phyloP scores from a whole-genome alignment of 1,140 invertebrate genomes.

The Pseudomyrmex concolor region DNA sequence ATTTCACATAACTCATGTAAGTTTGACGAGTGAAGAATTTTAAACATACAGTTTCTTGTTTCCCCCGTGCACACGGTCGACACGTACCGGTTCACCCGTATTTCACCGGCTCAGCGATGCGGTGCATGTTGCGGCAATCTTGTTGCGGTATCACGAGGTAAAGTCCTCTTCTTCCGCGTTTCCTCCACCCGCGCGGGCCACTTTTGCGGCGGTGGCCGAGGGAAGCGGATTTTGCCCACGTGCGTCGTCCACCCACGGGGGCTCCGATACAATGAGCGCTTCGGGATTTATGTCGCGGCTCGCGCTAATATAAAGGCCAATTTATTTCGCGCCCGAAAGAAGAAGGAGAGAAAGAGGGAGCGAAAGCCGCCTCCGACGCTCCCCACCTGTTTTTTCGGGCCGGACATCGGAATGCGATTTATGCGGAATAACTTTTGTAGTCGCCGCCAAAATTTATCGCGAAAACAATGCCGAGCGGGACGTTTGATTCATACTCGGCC shows the following conservation, averaged over 20 bases:
- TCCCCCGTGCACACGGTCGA: background rate
- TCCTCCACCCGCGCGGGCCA: conserved; percentile 66
- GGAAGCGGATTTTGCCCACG: conserved; percentile 78
- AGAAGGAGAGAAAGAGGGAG: conserved; percentile 23
- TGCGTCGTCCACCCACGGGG: conserved; percentile 77
- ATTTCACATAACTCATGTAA: too few relatives aligned
- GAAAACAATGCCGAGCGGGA: conserved; percentile 76
- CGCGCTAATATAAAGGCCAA: conserved; percentile 81
- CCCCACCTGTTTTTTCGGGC: conserved; percentile 52
- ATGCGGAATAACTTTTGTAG: conserved; percentile 77
- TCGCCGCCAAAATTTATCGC: conserved; percentile 78
- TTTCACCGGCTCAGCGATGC: conserved; percentile 11
- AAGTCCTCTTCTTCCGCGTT: conserved; percentile 14
- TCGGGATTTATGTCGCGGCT: conserved; percentile 80
- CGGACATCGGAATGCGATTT: conserved; percentile 77
- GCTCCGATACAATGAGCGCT: conserved; percentile 78
- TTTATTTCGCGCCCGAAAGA: conserved; percentile 74
- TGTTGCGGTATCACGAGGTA: conserved; percentile 6
- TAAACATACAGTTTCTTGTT: too few relatives aligned
- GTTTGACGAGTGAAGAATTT: too few relatives aligned
- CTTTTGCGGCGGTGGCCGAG: conserved; percentile 55
- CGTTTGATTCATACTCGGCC: conserved; percentile 66
- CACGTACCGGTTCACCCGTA: conserved; percentile 1
- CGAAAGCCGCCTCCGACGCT: conserved; percentile 12
- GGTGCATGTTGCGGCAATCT: conserved; percentile 20